Conservation (phyloP, 2,888 invertebrate species). For the Nasonia oneida region DNA sequence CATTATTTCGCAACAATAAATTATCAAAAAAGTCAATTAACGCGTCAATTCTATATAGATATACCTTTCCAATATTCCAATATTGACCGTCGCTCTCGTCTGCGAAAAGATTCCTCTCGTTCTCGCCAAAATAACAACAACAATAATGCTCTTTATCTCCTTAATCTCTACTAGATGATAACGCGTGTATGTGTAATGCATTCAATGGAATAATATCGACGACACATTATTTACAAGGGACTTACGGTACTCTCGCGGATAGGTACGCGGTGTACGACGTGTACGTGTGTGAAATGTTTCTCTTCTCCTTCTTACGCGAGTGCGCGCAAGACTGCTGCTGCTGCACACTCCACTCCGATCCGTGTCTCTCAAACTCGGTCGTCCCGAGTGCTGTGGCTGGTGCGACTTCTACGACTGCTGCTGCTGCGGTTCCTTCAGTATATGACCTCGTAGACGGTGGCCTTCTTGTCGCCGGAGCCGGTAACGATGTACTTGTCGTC, state of each 20-base stretch:
- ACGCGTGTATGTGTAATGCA: conserved; percentile 31
- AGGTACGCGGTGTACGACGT: background rate
- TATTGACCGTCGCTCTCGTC: conserved; percentile 23
- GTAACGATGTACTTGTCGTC: conserved; percentile 99
- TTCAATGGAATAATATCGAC: conserved; percentile 55
- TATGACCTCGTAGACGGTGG: conserved; percentile 97
- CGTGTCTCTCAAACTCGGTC: background rate
- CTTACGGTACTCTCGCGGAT: background rate
- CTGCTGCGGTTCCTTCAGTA: conserved; percentile 78
- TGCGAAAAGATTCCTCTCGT: background rate
- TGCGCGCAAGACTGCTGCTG: background rate
- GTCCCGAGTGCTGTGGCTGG: conserved; percentile 12
- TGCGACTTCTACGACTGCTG: conserved; percentile 9
- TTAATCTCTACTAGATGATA: conserved; percentile 34
- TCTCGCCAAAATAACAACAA: conserved; percentile 38
- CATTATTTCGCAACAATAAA: conserved; percentile 25
- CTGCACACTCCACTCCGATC: background rate
- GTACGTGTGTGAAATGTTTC: background rate
- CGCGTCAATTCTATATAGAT: background rate
- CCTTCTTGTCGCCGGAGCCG: conserved; percentile 98
- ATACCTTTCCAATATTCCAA: background rate
- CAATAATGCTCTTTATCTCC: conserved; percentile 14
- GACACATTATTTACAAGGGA: conserved; percentile 56
- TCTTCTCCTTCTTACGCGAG: background rate
- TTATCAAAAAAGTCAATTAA: conserved; percentile 11